Base-by-base conservation (phyloP, 2,113 vertebrate genomes). In the Caloenas nicobarica region DNA sequence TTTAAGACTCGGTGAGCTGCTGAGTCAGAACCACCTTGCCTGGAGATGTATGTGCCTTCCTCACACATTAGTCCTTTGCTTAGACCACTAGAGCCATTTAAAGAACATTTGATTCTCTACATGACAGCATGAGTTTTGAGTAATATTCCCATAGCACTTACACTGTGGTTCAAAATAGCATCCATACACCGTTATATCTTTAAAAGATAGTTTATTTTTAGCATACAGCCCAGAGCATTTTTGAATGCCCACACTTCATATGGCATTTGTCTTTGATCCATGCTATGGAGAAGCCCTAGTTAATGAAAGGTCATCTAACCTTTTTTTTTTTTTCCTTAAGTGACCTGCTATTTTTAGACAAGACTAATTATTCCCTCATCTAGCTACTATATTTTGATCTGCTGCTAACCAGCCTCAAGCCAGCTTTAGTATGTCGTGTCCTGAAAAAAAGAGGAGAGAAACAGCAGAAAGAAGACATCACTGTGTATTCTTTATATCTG, bases 161-260 rank as follows among this genome's bases (percentile, higher is more conserved):
- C 7, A 38, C 31, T 33, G 36, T 44, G 16, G 51, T 60, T 86
- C 77, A 84, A 93, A 97, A 90, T 70, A 93, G 33, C 60, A 81
- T 78, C 28, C 28, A 74, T n/a, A 42, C 16, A 66, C 26, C 78
- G 11, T 77, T 71, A 22, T 34, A 77, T 83, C 38, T 86, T 74
- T 24, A 83, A 65, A 64, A 83, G n/a, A 78, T 51, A 25, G 48
- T 54, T 81, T 91, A 92, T 84, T 95, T 96, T 95, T 95, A 95
- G 51, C 71, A 74, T 64, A 51, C 11, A 91, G 10, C 48, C 73
- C 48, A 81, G 57, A 81, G 57, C 21, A 78, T 86, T 62, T 92
- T 86, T 92, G 56, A 92, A 88, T 86, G 80, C 28, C 48, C 42
- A 44, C 40, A 58, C 78, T 95, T 93, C 66, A 44, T 68, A 56